Evolutionary conservation across 2,113 vertebrate species (phyloP), one percentile per base, ranked within the genome.

Genomic region (Coptodon bakossiorum): DNA sequence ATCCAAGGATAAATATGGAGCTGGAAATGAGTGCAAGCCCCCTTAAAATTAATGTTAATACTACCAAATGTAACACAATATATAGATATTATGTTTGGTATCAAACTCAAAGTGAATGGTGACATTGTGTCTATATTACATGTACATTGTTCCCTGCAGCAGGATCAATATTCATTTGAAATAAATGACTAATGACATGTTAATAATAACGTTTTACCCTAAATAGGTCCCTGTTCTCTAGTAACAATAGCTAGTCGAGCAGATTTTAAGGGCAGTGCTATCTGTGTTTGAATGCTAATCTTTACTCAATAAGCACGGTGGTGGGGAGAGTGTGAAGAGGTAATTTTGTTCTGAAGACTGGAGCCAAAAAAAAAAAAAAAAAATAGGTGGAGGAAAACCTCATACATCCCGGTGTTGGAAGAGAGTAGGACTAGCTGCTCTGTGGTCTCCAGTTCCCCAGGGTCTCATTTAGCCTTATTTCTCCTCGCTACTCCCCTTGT

Each of bases 381-480:
- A 10, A 59, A 53, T 12, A 38, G 81, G 57, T 71, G 13, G 40
- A 83, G 80, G 11, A 89, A 81, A 63, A 52, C 22, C 45, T 86
- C 43, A 50, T n/a, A 80, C 54, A 86, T 71, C 78, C 63, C 22
- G 6, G 14, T n/a, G 43, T 63, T 71, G 40, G 76, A 88, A 31
- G 84, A 63, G 68, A 79, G 27, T 68, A 38, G 57, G 59, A 80
- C 50, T 43, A 56, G 48, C 79, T 82, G 57, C 81, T 91, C 88
- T 88, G 87, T 86, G 90, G 92, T 89, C 87, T 88, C 81, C 81
- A 61, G 87, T 88, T 63, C 94, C 84, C 93, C 31, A 17, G 92
- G 84, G 93, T 82, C 91, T 92, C 86, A 83, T 92, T 95, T 92
- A 83, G 81, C 54, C 85, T 82, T 52, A 92, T 94, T 93, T 53